These are phyloP conservation scores for Salvelinus fontinalis DNA, from an alignment of 2,113 vertebrate genomes.

Conservation along the genomic window DNA sequence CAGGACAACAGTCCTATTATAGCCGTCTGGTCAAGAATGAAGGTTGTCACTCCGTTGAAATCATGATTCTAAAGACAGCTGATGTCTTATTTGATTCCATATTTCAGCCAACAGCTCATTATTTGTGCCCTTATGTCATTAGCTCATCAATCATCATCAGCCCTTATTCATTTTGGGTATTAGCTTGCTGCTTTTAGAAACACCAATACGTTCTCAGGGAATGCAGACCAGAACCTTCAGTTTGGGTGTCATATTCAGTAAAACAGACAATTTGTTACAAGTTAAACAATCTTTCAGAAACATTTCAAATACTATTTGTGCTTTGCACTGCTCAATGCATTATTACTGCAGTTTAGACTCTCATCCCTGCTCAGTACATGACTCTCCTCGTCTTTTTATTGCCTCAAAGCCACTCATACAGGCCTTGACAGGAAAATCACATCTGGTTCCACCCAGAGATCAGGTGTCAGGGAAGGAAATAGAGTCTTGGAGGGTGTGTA, in stretches of 20 bases:
- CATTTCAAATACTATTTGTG: slow-evolving; percentile 6
- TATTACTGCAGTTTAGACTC: slow-evolving; percentile 1
- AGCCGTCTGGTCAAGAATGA: neutral
- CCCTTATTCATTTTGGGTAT: neutral
- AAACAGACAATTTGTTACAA: neutral
- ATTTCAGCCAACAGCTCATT: neutral
- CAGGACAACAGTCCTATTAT: too few species aligned
- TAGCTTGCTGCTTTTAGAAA: neutral
- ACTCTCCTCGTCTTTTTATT: neutral
- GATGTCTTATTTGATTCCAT: neutral
- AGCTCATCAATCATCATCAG: neutral
- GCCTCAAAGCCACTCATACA: neutral
- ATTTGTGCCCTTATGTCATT: neutral
- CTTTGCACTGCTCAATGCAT: slow-evolving; percentile 18
- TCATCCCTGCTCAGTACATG: neutral
- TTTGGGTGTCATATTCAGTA: neutral
- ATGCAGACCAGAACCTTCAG: neutral
- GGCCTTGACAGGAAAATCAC: neutral
- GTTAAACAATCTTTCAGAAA: neutral
- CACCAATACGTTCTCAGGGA: neutral
- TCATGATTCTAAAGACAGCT: too few species aligned
- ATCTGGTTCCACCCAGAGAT: slow-evolving; percentile 8
- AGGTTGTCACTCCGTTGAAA: neutral
- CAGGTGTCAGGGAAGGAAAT: neutral
- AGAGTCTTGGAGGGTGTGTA: neutral